Base-by-base conservation (phyloP, 2,888 invertebrate genomes). In the Liopterus haemorrhoidalis region DNA sequence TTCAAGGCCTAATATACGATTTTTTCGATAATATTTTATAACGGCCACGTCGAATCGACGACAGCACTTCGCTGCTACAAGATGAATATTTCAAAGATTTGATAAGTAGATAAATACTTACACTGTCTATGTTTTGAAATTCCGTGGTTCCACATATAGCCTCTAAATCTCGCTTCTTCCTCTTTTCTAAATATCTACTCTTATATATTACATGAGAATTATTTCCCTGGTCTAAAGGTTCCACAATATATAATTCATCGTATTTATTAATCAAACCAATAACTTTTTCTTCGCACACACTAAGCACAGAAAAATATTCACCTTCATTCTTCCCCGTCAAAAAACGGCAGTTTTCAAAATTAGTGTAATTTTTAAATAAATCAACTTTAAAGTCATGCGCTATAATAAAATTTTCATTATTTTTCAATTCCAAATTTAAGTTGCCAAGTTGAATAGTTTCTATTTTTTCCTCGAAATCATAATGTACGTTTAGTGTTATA, bases 211-310 rank as follows among this genome's bases (percentile, higher is more conserved):
- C 36, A 41, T 62, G 60, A 12, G 54, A 51, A 15, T 55, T 55
- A 2, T 45, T 49, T 3, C 37, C 44, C 18, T 49, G 52, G 42
- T 61, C 56, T 3, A 55, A 32, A 6, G 62, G 62, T 48, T 63
- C 58, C 9, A 66, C 31, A 49, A 65, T 60, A 46, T 61, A 61
- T 25, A 50, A 50, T n/a, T 52, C 54, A 5, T 51, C 54, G 5
- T 49, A 54, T n/a, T 59, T 52, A 40, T 58, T 49, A 37, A 66
- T 50, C 49, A 59, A 64, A 22, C 65, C 65, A 4, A 55, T 59
- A 25, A 60, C 31, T 35, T 57, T 53, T 18, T 53, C 50, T 5
- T 52, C 59, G 48, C 65, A 66, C 32, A 66, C 42, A 20, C 61
- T 57, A 40, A 65, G 55, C 19, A 58, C 61, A 27, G 58, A 65